These are phyloP conservation scores for Pipistrellus pygmaeus DNA, from an alignment of 2,797 vertebrate species.

Conservation along the genomic window DNA sequence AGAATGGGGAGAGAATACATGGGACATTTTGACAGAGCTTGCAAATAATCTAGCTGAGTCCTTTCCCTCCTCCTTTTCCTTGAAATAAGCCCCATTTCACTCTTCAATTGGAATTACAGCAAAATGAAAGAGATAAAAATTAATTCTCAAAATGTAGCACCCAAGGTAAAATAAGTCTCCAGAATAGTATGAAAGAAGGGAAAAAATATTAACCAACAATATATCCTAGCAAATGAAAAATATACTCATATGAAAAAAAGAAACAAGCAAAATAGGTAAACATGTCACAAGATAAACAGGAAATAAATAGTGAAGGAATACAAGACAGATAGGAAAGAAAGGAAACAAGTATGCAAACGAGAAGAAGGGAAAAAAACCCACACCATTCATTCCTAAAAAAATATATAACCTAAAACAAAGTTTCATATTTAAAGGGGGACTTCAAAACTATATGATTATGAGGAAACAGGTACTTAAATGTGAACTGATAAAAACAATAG, in stretches of 20 bases:
- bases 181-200: not conserved
- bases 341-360: not conserved
- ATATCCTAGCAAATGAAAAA: not conserved
- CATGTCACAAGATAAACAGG: not conserved
- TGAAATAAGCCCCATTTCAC: not conserved
- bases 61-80: not conserved
- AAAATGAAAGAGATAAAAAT: not conserved
- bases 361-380: too few relatives aligned
- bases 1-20: not conserved
- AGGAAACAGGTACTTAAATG: not conserved
- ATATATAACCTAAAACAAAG: not conserved
- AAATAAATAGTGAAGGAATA: not conserved
- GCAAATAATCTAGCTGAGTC: not conserved
- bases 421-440: not conserved
- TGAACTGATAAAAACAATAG: not conserved
- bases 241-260: not conserved
- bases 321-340: not conserved
- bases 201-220: not conserved
- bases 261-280: not conserved
- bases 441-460: not conserved
- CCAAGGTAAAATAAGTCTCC: not conserved
- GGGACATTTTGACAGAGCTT: not conserved
- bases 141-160: not conserved
- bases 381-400: not conserved
- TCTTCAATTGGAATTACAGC: not conserved